These are phyloP conservation scores for Drosophila aff. DNA, from an alignment of 1,140 invertebrate genomes.

Conservation along the genomic window DNA sequence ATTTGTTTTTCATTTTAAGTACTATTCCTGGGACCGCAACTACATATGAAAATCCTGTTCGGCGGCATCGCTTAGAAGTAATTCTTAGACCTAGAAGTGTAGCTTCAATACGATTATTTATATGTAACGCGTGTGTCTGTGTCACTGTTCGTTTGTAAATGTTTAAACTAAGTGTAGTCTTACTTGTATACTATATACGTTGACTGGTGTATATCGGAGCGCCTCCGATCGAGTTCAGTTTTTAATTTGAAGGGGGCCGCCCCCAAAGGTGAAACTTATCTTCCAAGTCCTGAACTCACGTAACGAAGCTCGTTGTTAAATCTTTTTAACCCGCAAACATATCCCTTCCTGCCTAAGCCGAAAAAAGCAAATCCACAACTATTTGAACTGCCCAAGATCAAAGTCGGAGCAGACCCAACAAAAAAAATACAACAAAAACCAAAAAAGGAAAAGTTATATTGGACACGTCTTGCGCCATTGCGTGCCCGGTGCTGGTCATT, in stretches of 20 bases:
- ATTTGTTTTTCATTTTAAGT: too few species aligned
- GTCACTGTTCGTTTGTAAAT: slow-evolving; percentile 70
- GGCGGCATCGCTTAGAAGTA: slow-evolving; percentile 54
- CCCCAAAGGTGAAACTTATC: slow-evolving; percentile 45
- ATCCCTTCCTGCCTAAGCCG: slow-evolving; percentile 55
- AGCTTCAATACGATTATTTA: slow-evolving; percentile 59
- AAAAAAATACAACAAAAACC: neutral
- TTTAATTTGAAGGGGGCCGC: slow-evolving; percentile 10
- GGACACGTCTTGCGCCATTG: slow-evolving; percentile 80
- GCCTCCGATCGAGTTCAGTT: slow-evolving; percentile 12
- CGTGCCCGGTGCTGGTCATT: slow-evolving; percentile 69
- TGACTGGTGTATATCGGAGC: slow-evolving; percentile 24
- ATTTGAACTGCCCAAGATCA: slow-evolving; percentile 80
- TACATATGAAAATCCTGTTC: slow-evolving; percentile 25
- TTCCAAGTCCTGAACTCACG: slow-evolving; percentile 33
- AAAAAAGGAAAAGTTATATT: slow-evolving; percentile 73
- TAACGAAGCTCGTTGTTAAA: slow-evolving; percentile 65
- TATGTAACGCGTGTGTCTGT: slow-evolving; percentile 66
- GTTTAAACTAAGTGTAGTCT: slow-evolving; percentile 71
- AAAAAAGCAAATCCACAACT: slow-evolving; percentile 58
- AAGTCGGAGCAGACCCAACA: slow-evolving; percentile 45
- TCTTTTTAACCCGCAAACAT: slow-evolving; percentile 49
- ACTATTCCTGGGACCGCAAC: slow-evolving; percentile 4
- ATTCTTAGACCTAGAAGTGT: slow-evolving; percentile 55
- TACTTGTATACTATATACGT: slow-evolving; percentile 53